Base-by-base conservation (phyloP, 2,888 invertebrate genomes). In the Rosalia funebris region DNA sequence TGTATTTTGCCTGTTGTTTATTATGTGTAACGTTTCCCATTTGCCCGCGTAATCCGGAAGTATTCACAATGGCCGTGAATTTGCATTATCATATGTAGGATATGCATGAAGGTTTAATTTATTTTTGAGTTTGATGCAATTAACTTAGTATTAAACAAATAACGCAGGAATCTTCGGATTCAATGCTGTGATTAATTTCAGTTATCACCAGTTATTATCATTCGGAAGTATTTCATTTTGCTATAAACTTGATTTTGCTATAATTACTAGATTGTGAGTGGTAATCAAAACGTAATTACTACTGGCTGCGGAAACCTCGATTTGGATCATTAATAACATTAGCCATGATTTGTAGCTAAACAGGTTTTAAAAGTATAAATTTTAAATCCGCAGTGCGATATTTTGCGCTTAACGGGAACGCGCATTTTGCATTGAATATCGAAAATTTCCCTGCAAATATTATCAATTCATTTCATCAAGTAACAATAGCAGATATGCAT, bases 1-100 rank as follows among this genome's bases (percentile, higher is more conserved):
- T 25, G 19, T 17, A 17, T 41, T 41, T 17, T 15, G 16, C 41
- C 11, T 41, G 41, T 41, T 48, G 36, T 48, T 17, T 31, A 48
- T 48, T 16, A 48, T 48, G 25, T 48, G 34, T 46, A 46, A 36
- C 48, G 17, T 34, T 48, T 48, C 48, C 34, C 17, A 48, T 48
- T 48, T 36, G 34, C 36, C 19, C 17, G 34, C 19, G n/a, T 12
- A 34, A 36, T 48, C 36, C 48, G 14, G 17, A 48, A 48, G 36
- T 37, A 48, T 48, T 48, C 48, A 19, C 36, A 19, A 19, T 19
- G 34, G 32, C 19, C 16, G 11, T 41, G 19, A 17, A 41, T 15
- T 41, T 39, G 9, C 41, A 41, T 41, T 17, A 41, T 9, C 25
- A 7, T 7, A 5, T 7, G 25, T 25, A 25, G 3, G 25, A 7